A percentile compares a stretch with the other conserved stretches of the same genome.
Evolutionary conservation across 2,113 vertebrate species (phyloP).

Genomic region (Nibea coibor): DNA sequence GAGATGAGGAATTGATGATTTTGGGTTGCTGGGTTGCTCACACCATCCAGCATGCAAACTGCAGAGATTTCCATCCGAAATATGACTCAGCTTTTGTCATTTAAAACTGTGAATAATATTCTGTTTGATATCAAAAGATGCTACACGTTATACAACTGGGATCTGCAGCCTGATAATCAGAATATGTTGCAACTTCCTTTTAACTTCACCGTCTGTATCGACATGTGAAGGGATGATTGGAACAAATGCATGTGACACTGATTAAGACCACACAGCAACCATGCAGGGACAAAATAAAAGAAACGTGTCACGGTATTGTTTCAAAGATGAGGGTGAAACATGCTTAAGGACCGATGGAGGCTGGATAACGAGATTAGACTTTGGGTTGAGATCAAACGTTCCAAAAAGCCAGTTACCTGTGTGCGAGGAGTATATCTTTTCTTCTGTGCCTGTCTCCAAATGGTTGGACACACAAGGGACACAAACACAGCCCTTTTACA

Average conservation of each 20-base stretch:
- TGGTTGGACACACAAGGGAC: slow-evolving; percentile 78
- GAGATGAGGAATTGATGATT: background rate
- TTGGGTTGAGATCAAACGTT: slow-evolving; percentile 5
- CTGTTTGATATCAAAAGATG: too few relatives aligned
- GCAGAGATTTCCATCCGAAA: too few relatives aligned
- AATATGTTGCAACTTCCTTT: too few relatives aligned
- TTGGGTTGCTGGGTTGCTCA: too few relatives aligned
- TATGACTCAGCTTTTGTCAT: too few relatives aligned
- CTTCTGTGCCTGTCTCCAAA: slow-evolving; percentile 93
- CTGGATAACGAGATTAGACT: background rate
- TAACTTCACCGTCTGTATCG: too few relatives aligned
- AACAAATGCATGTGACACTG: background rate
- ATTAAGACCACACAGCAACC: slow-evolving; percentile 26
- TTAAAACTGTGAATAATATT: too few relatives aligned
- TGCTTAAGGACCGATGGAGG: background rate
- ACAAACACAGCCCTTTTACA: slow-evolving; percentile 74
- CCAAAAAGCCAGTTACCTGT: slow-evolving; percentile 86
- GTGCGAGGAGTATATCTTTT: slow-evolving; percentile 94
- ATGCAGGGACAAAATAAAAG: slow-evolving; percentile 12
- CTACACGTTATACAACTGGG: too few relatives aligned
- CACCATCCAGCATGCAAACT: too few relatives aligned
- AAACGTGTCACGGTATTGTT: background rate
- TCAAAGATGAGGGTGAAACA: background rate
- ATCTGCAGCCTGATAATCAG: too few relatives aligned
- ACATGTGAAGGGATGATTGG: too few relatives aligned